Evolutionary conservation across 1,140 invertebrate species (phyloP).

Genomic region (Macrobrachium rosenbergii): DNA sequence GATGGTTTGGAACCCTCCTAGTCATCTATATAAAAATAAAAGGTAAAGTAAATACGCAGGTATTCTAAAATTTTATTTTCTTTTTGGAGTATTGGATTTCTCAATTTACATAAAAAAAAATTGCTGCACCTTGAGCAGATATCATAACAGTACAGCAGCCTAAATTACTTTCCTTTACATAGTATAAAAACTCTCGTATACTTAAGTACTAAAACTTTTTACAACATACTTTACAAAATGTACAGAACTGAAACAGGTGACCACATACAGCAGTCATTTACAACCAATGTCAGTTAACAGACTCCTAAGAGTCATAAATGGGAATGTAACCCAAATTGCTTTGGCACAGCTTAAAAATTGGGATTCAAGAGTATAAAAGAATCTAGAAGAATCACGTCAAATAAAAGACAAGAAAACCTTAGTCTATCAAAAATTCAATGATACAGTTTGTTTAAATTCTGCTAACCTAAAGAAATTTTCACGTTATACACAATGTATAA

Average conservation of each 20-base stretch:
- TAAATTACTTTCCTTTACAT: constrained; percentile 24
- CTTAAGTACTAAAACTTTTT: constrained; percentile 37
- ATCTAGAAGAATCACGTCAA: constrained; percentile 6
- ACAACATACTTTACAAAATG: constrained; percentile 45
- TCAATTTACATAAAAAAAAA: constrained; percentile 7
- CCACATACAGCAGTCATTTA: constrained; percentile 32
- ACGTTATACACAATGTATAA: constrained; percentile 36
- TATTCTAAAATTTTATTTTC: constrained; percentile 45
- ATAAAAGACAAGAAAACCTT: neutral
- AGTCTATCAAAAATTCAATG: constrained; percentile 31
- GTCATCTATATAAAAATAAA: too few species aligned
- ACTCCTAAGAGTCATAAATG: neutral
- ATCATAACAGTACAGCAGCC: constrained; percentile 25
- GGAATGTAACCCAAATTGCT: constrained; percentile 42
- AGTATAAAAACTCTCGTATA: constrained; percentile 40
- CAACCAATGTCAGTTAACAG: constrained; percentile 26
- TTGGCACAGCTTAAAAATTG: constrained; percentile 47
- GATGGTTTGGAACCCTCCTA: too few species aligned
- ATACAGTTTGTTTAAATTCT: constrained; percentile 26
- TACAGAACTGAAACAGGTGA: constrained; percentile 35
- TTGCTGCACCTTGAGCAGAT: constrained; percentile 35
- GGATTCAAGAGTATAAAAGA: constrained; percentile 28
- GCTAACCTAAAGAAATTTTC: constrained; percentile 19
- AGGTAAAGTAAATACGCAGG: too few species aligned
- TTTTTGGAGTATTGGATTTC: constrained; percentile 46